Base-by-base conservation (phyloP, 2,113 vertebrate species). In the Numenius arquata region DNA sequence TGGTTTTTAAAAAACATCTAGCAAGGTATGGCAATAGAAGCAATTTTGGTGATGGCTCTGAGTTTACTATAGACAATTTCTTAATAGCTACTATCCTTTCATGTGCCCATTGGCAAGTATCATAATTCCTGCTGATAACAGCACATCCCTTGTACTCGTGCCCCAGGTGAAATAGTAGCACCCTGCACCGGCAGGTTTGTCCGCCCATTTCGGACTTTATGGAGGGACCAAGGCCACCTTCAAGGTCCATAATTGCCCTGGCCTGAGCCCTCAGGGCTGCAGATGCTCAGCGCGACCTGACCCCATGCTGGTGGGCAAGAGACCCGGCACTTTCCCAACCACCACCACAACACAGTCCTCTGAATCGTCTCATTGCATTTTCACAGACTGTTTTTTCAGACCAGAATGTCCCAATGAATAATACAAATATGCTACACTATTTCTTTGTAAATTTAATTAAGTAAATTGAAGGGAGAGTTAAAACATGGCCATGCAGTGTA, bases 161-260 rank as follows among this genome's bases (percentile, higher is more conserved):
- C 4, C 23, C 4, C 30, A 36, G 20, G 23, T 59, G 22, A 53
- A 76, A 73, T 0, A 85, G 71, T 48, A 72, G 52, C 25, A 53
- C n/a, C n/a, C 47, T 38, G 59, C 27, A 38, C 5, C 0, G 0
- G 18, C 21, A 8, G 23, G 8, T 6, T 8, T 9, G 2, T 23
- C 40, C 0, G 0, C 5, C 36, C 20, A 7, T 67, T 81, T 52
- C 0, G 0, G 26, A 66, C 1, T 0, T 11, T 38, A 25, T 0
- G 9, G 48, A 63, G 11, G 15, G 34, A 78, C 29, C 66, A 55
- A 34, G 3, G 63, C 30, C 23, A 62, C 10, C 38, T 22, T 86
- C 29, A 11, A 58, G 23, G 48, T 21, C 36, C 38, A 68, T 25
- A 27, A 38, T 1, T 59, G 70, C 14, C 45, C 66, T 2, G 20